Conservation (phyloP, 1,140 invertebrate genomes). For the Calycopis cecrops region DNA sequence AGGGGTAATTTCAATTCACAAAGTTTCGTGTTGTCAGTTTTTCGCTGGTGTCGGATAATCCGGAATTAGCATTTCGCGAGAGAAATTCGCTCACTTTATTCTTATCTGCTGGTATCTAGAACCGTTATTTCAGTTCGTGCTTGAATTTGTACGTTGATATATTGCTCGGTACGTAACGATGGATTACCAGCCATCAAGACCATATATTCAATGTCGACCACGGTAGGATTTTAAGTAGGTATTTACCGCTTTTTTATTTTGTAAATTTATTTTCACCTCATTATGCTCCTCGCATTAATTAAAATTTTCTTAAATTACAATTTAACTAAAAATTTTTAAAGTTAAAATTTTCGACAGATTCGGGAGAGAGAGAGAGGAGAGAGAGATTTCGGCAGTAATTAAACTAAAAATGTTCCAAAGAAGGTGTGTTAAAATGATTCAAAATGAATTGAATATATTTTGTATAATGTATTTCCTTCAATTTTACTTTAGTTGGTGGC, state of each 20-base stretch:
- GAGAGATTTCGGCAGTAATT: no score
- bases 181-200: slow-evolving; percentile 16
- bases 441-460: no score
- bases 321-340: no score
- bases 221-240: slow-evolving; percentile 5
- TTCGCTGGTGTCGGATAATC: slow-evolving; percentile 15
- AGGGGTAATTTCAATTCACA: slow-evolving; percentile 8
- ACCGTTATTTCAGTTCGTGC: slow-evolving; percentile 20
- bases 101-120: slow-evolving; percentile 17
- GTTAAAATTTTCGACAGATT: no score
- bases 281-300: no score
- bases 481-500: no score
- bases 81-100: slow-evolving; percentile 16
- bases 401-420: no score
- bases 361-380: no score
- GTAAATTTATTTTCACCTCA: neutral
- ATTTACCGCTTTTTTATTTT: neutral
- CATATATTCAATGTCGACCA: slow-evolving; percentile 15
- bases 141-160: slow-evolving; percentile 19
- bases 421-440: no score
- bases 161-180: slow-evolving; percentile 13
- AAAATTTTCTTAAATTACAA: no score
- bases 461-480: no score
- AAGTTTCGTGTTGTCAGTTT: slow-evolving; percentile 15
- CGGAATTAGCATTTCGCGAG: slow-evolving; percentile 20